Conservation (phyloP, 2,888 invertebrate species). For the Ichneumoninae sp. region DNA sequence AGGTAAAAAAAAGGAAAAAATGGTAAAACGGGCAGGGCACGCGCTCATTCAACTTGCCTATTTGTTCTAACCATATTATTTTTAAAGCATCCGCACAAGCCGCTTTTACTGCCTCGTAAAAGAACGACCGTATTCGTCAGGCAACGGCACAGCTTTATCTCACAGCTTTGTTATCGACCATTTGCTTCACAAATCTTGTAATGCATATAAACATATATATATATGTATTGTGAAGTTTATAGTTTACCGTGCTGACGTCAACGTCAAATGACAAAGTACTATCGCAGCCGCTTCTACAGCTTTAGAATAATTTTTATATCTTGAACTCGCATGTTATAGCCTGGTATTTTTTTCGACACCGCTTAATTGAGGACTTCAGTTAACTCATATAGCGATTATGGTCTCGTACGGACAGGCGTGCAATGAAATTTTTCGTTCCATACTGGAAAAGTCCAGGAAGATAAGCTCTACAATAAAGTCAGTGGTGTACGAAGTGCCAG, state of each 20-base stretch:
- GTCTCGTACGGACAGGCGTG: background rate
- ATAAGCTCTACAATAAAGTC: background rate
- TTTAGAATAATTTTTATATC: slow-evolving; percentile 5
- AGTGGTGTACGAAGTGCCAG: background rate
- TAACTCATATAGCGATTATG: background rate
- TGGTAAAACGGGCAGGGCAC: slow-evolving; percentile 16
- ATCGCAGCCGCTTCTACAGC: slow-evolving; percentile 18
- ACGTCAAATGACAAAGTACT: slow-evolving; percentile 38
- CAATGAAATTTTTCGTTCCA: background rate
- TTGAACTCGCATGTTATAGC: background rate
- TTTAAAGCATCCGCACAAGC: slow-evolving; percentile 70
- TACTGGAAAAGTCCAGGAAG: background rate
- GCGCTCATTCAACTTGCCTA: slow-evolving; percentile 39
- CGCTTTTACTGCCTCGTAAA: slow-evolving; percentile 76
- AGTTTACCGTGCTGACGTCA: slow-evolving; percentile 43
- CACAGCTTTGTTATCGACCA: slow-evolving; percentile 49
- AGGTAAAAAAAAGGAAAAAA: slow-evolving; percentile 13
- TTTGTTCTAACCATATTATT: slow-evolving; percentile 68
- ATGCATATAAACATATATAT: slow-evolving; percentile 31
- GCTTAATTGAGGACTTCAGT: background rate
- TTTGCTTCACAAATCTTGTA: slow-evolving; percentile 43
- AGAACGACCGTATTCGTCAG: slow-evolving; percentile 61
- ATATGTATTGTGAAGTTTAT: slow-evolving; percentile 38
- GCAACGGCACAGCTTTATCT: slow-evolving; percentile 46
- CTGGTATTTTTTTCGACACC: background rate